These are phyloP conservation scores for Tuberolachnus salignus DNA, from an alignment of 2,888 invertebrate species.

Conservation along the genomic window DNA sequence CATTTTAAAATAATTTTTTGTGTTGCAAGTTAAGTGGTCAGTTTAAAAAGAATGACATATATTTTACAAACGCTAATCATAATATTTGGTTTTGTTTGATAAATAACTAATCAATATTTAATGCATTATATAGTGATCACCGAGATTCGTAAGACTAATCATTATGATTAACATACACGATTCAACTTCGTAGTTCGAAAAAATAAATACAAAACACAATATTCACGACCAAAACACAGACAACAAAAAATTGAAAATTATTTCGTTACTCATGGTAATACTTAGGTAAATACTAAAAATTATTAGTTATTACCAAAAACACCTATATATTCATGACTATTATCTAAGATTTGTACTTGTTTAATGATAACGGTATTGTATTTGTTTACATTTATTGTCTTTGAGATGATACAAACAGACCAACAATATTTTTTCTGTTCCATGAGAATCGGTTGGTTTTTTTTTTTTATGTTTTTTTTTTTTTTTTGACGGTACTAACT, in stretches of 20 bases:
- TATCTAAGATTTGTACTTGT: not conserved
- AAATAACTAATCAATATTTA: not conserved
- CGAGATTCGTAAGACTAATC: not conserved
- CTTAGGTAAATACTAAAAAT: too few relatives aligned
- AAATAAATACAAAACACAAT: not conserved
- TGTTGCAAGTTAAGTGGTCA: not conserved
- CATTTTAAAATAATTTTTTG: slow-evolving; percentile 16
- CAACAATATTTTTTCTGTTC: not conserved
- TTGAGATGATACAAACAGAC: not conserved
- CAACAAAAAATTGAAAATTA: not conserved
- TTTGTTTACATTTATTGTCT: slow-evolving; percentile 20
- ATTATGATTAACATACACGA: not conserved
- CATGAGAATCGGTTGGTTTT: not conserved
- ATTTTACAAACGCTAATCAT: not conserved
- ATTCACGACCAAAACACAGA: not conserved
- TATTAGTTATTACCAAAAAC: too few relatives aligned
- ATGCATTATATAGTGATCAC: not conserved
- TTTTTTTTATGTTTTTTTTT: not conserved
- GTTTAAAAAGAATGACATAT: not conserved
- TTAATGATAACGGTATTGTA: slow-evolving; percentile 10
- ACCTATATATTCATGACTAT: too few relatives aligned
- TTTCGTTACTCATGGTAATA: not conserved
- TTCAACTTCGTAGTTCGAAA: not conserved
- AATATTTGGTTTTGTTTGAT: slow-evolving; percentile 6
- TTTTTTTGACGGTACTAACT: slow-evolving; percentile 22